Conservation (phyloP, 35 echinoderm and acorn worm species). For the Apostichopus japonicus region DNA sequence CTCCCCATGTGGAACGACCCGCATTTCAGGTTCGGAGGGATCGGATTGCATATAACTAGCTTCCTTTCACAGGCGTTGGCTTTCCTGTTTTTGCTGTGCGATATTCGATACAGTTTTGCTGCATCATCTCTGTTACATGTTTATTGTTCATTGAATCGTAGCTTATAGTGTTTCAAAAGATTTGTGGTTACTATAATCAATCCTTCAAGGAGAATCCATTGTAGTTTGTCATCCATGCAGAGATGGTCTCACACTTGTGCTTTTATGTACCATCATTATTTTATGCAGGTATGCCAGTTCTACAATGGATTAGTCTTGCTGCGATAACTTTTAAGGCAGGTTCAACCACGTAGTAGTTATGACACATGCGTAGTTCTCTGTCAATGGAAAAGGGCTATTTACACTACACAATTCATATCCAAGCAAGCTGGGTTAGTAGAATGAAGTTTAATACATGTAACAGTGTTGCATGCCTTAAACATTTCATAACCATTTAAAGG, state of each 20-base stretch:
- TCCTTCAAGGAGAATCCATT: not conserved
- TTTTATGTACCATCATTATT: not conserved
- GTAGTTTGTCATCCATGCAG: not conserved
- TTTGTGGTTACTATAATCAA: constrained; percentile 3
- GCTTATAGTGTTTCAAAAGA: not conserved
- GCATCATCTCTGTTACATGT: too few species aligned
- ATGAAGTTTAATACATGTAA: too few species aligned
- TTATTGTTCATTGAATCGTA: too few species aligned
- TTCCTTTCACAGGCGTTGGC: not conserved
- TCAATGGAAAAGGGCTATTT: too few species aligned
- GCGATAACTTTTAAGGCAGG: too few species aligned
- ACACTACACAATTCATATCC: too few species aligned
- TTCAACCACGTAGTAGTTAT: too few species aligned
- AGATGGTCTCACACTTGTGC: not conserved
- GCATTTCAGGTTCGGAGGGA: constrained; percentile 42
- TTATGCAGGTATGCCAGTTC: not conserved
- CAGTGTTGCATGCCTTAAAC: too few species aligned
- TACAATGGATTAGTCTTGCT: not conserved
- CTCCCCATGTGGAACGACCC: constrained; percentile 35
- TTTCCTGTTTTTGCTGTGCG: constrained; percentile 32
- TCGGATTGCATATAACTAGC: not conserved
- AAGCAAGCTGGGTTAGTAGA: too few species aligned
- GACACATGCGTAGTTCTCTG: too few species aligned
- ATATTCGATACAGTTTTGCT: not conserved
- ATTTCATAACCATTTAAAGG: too few species aligned